Evolutionary conservation across 53 echinoderm and acorn worm species (phyloP).

Genomic region (Apostichopus leukothele): DNA sequence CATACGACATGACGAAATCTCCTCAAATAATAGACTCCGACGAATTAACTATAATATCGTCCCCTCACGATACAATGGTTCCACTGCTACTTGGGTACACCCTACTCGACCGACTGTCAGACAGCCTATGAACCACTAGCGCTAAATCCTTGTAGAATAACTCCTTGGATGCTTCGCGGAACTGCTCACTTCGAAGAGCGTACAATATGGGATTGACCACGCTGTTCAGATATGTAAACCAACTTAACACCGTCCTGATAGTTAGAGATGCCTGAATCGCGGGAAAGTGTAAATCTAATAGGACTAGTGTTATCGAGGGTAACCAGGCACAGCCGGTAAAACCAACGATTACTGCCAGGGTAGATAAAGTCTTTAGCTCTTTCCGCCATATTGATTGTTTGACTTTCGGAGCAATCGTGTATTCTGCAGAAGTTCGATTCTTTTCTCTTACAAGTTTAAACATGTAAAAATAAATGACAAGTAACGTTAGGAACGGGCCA

Average conservation of each 20-base stretch:
- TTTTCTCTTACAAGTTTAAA: conserved; percentile 61
- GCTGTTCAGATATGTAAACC: conserved; percentile 73
- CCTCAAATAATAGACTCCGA: too few relatives aligned
- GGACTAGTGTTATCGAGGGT: conserved; percentile 55
- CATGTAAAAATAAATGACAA: conserved; percentile 52
- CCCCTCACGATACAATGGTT: too few relatives aligned
- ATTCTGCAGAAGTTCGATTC: background rate
- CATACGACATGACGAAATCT: too few relatives aligned
- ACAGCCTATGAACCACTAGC: too few relatives aligned
- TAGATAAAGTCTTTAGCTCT: conserved; percentile 63
- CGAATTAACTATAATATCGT: too few relatives aligned
- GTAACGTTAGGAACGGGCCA: conserved; percentile 54
- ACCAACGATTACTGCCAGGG: conserved; percentile 59
- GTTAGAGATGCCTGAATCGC: conserved; percentile 51
- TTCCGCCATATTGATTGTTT: background rate
- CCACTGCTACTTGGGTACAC: too few relatives aligned
- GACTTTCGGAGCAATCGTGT: background rate
- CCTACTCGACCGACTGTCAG: too few relatives aligned
- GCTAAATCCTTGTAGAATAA: background rate
- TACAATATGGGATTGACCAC: conserved; percentile 67
- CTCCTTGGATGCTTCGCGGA: conserved; percentile 46
- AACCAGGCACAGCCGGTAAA: conserved; percentile 67
- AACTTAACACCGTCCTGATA: conserved; percentile 59
- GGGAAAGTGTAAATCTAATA: conserved; percentile 59
- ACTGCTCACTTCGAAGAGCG: conserved; percentile 61